A percentile compares a stretch with the other conserved stretches of the same genome.
These are phyloP conservation scores for Gavialis gangeticus DNA, from an alignment of 2,113 vertebrate genomes.

Conservation along the genomic window DNA sequence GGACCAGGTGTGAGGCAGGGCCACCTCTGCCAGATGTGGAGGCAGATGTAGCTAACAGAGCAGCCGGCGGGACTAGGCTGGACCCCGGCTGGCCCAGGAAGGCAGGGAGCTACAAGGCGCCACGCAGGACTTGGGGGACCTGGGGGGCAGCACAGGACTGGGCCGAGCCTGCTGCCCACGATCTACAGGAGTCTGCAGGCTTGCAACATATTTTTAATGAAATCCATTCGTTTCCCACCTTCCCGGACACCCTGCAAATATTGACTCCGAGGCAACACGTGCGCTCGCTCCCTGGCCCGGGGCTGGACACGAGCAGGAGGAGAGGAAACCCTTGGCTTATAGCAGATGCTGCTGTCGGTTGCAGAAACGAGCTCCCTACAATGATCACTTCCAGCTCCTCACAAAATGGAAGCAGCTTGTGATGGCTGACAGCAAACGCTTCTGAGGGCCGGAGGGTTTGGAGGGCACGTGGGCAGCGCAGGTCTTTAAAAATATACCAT, in stretches of 20 bases:
- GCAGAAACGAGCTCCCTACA: constrained; percentile 59
- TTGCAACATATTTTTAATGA: not conserved
- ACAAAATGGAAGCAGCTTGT: constrained; percentile 22
- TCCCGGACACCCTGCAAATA: not conserved
- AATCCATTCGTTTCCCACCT: not conserved
- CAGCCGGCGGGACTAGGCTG: not conserved
- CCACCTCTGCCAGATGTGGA: not conserved
- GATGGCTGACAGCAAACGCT: constrained; percentile 25
- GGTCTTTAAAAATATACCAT: constrained; percentile 61
- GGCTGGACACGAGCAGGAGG: not conserved
- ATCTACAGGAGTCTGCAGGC: not conserved
- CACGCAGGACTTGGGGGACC: not conserved
- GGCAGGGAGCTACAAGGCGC: not conserved
- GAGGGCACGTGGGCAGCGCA: constrained; percentile 45
- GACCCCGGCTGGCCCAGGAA: not conserved
- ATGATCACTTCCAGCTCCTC: constrained; percentile 11
- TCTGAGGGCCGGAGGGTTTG: constrained; percentile 33
- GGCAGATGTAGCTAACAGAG: not conserved
- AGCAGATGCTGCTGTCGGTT: constrained; percentile 49
- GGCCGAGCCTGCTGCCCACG: not conserved
- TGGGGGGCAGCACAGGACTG: not conserved
- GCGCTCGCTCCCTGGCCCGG: fast-evolving
- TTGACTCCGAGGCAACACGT: not conserved
- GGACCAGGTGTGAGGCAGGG: not conserved
- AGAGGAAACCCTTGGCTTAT: constrained; percentile 52